Base-by-base conservation (phyloP, 2,888 invertebrate species). In the Alloscopus bannaensis region DNA sequence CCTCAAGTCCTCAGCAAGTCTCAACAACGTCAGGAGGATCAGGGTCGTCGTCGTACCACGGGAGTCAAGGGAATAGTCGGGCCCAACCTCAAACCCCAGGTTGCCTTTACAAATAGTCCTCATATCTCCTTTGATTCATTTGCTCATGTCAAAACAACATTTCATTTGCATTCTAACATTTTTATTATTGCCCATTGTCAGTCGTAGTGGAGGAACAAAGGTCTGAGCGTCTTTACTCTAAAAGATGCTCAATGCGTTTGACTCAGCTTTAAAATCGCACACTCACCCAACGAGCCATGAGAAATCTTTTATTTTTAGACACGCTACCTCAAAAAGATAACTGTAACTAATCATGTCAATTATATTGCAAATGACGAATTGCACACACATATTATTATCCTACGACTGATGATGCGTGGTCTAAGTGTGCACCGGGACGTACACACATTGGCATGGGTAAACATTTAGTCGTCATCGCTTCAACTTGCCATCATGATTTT, bases 71-170 rank as follows among this genome's bases (percentile, higher is more conserved):
- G 62, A 68, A 78, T 50, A 73, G 55, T 62, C 42, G 76, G 29
- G 79, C 83, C 66, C 84, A 82, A 66, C 81, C 85, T 57, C 81
- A 83, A 78, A 83, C 83, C 36, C 85, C 85, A 84, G 84, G 85
- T 85, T 72, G 76, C 55, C 40, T n/a, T n/a, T n/a, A 55, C 45
- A 31, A 71, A 59, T 75, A 59, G 36, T 45, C 64, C 78, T 70
- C 29, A 47, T 42, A 50, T 31, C 29, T 60, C n/a, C n/a, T n/a
- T n/a, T n/a, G n/a, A n/a, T n/a, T n/a, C n/a, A n/a, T n/a, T n/a
- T n/a, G n/a, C 55, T 24, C 62, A 73, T 55, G 40, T 70, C 73
- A 40, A 24, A 52, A 28, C 18, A 59, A 59, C 59, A 36, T 45
- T 68, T 26, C 26, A 22, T 55, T 55, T 55, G 26, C 55, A 26